These are phyloP conservation scores for Acleris emargana DNA, from an alignment of 2,888 invertebrate genomes.

Conservation along the genomic window DNA sequence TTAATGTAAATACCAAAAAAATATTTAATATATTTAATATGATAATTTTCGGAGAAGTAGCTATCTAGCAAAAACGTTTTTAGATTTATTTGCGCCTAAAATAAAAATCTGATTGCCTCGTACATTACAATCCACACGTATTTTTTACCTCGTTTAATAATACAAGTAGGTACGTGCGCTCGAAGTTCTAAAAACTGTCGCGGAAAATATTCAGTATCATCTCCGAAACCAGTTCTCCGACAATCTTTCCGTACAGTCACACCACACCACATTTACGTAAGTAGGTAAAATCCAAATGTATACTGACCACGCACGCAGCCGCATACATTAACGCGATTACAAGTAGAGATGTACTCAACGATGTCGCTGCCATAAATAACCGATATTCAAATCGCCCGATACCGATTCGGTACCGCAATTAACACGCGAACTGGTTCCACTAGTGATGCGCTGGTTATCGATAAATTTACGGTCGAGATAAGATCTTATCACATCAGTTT, in stretches of 20 bases:
- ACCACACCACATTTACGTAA: constrained; percentile 28
- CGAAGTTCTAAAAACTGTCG: too few species aligned
- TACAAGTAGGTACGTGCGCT: too few species aligned
- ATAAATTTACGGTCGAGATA: constrained; percentile 18
- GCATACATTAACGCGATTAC: constrained; percentile 71
- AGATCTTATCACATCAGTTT: constrained; percentile 12
- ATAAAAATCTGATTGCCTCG: too few species aligned
- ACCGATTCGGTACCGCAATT: constrained; percentile 82
- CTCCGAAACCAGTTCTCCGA: constrained; percentile 18
- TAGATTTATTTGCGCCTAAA: too few species aligned
- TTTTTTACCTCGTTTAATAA: too few species aligned
- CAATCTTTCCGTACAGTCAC: constrained; percentile 10
- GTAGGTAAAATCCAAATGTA: constrained; percentile 31
- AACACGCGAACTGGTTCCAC: constrained; percentile 75
- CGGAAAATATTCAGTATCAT: constrained; percentile 12
- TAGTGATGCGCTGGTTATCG: constrained; percentile 55
- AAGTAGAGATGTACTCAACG: constrained; percentile 71
- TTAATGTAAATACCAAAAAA: too few species aligned
- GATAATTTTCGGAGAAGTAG: neutral
- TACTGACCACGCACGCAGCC: constrained; percentile 45
- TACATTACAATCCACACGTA: too few species aligned
- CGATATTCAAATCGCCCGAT: constrained; percentile 80
- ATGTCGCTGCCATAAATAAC: constrained; percentile 77
- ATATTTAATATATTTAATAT: neutral
- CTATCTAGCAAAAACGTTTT: neutral